Conservation (phyloP, 2,113 vertebrate genomes). For the Aythya baeri region DNA sequence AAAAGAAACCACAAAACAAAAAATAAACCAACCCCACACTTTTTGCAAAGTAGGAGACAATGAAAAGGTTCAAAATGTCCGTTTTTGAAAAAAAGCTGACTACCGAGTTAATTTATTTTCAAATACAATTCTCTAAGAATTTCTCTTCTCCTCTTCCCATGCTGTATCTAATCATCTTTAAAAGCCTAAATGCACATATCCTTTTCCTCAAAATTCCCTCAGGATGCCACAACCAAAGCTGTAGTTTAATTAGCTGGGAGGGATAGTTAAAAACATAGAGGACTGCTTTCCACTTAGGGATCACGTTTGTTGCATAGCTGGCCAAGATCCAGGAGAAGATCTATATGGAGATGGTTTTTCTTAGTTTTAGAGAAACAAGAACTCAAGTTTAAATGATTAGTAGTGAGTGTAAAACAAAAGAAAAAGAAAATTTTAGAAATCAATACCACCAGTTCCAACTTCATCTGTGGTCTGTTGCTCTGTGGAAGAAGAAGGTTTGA, state of each 20-base stretch:
- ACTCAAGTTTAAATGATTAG: conserved; percentile 35
- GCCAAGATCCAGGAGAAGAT: conserved; percentile 53
- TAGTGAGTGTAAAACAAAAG: conserved; percentile 25
- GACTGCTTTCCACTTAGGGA: conserved; percentile 29
- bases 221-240: conserved; percentile 3
- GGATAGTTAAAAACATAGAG: not conserved
- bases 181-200: not conserved
- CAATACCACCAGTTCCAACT: conserved; percentile 82
- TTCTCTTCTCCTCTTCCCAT: not conserved
- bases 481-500: conserved; percentile 80
- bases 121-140: not conserved
- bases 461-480: conserved; percentile 81
- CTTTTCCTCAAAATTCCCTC: conserved; percentile 13
- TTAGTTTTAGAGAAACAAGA: not conserved
- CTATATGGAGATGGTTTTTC: not conserved
- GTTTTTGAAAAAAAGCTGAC: not conserved
- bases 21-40: not conserved
- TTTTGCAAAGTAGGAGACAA: not conserved
- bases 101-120: not conserved
- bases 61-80: not conserved
- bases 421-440: conserved; percentile 30
- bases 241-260: conserved; percentile 22
- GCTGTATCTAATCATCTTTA: not conserved
- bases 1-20: conserved; percentile 21
- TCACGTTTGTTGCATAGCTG: conserved; percentile 26